Evolutionary conservation across 2,113 vertebrate species (phyloP), one percentile per base, ranked within the genome.

Genomic region (Hiodon tergisus): DNA sequence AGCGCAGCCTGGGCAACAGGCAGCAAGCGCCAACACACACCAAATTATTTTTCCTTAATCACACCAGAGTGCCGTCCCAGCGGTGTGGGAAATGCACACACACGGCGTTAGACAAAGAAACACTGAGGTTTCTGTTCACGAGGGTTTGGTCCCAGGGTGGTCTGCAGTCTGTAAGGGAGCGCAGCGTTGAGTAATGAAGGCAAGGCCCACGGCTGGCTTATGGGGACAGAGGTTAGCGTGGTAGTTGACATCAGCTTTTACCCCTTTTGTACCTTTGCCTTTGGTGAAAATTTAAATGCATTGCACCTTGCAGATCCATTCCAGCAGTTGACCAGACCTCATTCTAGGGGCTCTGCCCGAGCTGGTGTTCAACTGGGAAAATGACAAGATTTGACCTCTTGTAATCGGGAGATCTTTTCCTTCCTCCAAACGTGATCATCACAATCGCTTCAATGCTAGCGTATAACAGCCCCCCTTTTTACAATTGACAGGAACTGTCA

Each of bases 181-280:
- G 52, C 66, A 68, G 16, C 52, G 4, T 9, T 69, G 50, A 51
- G 61, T 63, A n/a, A 85, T 83, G 71, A 78, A 59, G 2, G 68
- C 47, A 10, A 79, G 67, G 66, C 73, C 61, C 51, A 63, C 50
- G 50, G 72, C 50, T 77, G 76, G 79, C 69, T 70, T 80, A 61
- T 57, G 70, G 76, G 71, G 71, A 76, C 65, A 79, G 78, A 81
- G 74, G 77, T 77, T 69, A 78, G 68, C 73, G 50, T 74, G 62
- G 76, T 80, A 47, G 78, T 79, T 83, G 83, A 85, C 81, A 83
- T 84, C 82, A 57, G 73, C 63, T 66, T 78, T 31, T 55, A 69
- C 72, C 53, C 16, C 73, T 78, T 52, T 31, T 76, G 4, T 31
- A 55, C 53, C 17, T 50, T 71, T n/a, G 65, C 48, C 57, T 61